A percentile compares a stretch with the other conserved stretches of the same genome.
phyloP scores from a whole-genome alignment of 2,113 vertebrate species.

The Spea bombifrons region DNA sequence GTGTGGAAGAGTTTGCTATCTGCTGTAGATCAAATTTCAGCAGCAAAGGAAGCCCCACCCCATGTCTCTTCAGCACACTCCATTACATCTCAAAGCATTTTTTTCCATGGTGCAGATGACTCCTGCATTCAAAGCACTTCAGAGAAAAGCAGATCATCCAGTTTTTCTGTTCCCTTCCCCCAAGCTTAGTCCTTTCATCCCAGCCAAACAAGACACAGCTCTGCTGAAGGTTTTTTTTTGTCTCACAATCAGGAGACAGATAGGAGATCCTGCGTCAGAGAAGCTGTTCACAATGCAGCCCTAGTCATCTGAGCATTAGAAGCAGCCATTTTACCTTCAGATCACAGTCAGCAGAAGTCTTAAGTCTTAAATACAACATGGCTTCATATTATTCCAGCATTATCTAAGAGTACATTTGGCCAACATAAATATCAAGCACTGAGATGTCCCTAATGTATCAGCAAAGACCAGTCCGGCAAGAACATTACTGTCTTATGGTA shows the following conservation, averaged over 20 bases:
- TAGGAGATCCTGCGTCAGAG: slow-evolving; percentile 42
- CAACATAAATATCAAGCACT: slow-evolving; percentile 64
- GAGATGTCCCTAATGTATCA: neutral
- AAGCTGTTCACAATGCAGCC: slow-evolving; percentile 66
- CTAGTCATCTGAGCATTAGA: slow-evolving; percentile 73
- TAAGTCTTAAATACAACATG: slow-evolving; percentile 90
- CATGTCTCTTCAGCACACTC: slow-evolving; percentile 81
- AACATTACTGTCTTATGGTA: slow-evolving; percentile 43
- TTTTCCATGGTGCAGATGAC: slow-evolving; percentile 79
- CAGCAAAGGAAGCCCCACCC: slow-evolving; percentile 83
- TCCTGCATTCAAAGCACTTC: slow-evolving; percentile 78
- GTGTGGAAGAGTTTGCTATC: slow-evolving; percentile 80
- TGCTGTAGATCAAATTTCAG: slow-evolving; percentile 92
- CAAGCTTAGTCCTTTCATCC: slow-evolving; percentile 76
- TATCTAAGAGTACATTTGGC: slow-evolving; percentile 68
- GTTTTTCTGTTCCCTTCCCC: slow-evolving; percentile 61
- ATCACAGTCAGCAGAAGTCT: slow-evolving; percentile 67
- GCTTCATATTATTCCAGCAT: slow-evolving; percentile 81
- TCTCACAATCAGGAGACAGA: slow-evolving; percentile 70
- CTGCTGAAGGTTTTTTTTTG: slow-evolving; percentile 82
- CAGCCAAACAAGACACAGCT: slow-evolving; percentile 78
- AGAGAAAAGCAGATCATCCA: slow-evolving; percentile 72
- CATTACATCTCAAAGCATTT: slow-evolving; percentile 84
- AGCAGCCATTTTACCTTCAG: slow-evolving; percentile 97
- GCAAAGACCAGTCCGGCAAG: neutral